Percentiles rank a stretch among this genome's conserved stretches.
Evolutionary conservation across 1,140 invertebrate species (phyloP).

Genomic region (Temnothorax curvispinosus): DNA sequence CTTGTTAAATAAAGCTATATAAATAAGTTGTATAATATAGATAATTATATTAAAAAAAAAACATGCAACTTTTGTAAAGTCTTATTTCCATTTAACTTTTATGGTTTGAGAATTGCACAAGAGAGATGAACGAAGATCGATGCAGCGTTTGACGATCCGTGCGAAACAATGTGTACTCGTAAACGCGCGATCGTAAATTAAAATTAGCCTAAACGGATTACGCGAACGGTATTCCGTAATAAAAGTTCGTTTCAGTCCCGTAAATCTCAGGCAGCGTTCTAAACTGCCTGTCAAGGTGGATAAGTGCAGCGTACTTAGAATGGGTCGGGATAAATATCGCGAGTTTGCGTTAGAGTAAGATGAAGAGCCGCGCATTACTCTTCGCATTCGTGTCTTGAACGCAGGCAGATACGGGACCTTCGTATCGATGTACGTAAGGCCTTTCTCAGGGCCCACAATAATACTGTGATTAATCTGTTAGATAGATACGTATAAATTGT

Average conservation of each 20-base stretch:
- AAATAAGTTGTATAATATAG: neutral
- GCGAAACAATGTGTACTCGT: slow-evolving; percentile 28
- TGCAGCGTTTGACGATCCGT: slow-evolving; percentile 6
- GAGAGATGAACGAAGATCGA: neutral
- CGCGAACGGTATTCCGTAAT: neutral
- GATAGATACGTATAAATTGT: neutral
- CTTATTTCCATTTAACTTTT: neutral
- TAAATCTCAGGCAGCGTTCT: slow-evolving; percentile 66
- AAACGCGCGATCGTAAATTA: slow-evolving; percentile 60
- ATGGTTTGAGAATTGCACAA: neutral
- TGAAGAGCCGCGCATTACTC: slow-evolving; percentile 64
- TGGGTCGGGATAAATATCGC: slow-evolving; percentile 62
- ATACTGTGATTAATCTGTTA: slow-evolving; percentile 3
- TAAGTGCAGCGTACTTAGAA: slow-evolving; percentile 64
- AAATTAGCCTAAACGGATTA: slow-evolving; percentile 63
- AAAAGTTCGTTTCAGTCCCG: slow-evolving; percentile 38
- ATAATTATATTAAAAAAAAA: slow-evolving; percentile 1
- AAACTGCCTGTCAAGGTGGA: slow-evolving; percentile 58
- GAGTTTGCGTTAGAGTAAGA: slow-evolving; percentile 59
- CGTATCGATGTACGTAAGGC: neutral
- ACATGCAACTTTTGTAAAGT: neutral
- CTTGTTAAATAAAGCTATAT: neutral
- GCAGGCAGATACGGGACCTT: neutral
- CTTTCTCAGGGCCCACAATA: neutral
- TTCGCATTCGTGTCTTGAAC: slow-evolving; percentile 37